phyloP scores from a whole-genome alignment of 35 echinoderm and acorn worm species.

The Chiridota heheva region DNA sequence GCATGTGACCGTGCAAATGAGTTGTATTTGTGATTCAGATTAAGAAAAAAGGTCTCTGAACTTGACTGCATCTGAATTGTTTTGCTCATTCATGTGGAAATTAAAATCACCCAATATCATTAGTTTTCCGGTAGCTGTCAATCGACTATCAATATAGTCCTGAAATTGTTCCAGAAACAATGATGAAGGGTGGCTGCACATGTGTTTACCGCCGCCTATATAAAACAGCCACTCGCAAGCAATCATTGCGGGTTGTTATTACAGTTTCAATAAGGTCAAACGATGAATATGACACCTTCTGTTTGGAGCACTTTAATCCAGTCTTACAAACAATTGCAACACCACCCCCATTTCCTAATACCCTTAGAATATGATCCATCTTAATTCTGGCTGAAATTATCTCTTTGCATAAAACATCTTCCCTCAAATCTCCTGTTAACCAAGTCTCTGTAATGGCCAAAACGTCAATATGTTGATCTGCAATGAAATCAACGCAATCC shows the following conservation, averaged over 20 bases:
- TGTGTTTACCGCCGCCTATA: constrained; percentile 16
- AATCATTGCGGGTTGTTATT: constrained; percentile 1
- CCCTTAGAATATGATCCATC: neutral
- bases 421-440: constrained; percentile 22
- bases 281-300: constrained; percentile 22
- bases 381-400: neutral
- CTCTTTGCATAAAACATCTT: constrained; percentile 5
- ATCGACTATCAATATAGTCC: constrained; percentile 18
- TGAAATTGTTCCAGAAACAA: constrained; percentile 26
- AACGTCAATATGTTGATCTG: no score
- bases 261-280: constrained; percentile 24
- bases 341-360: neutral
- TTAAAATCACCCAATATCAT: constrained; percentile 35
- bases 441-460: no score
- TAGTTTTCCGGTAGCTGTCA: neutral
- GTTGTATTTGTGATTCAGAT: neutral
- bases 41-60: constrained; percentile 14
- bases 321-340: neutral
- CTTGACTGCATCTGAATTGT: constrained; percentile 13
- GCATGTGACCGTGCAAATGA: constrained; percentile 29
- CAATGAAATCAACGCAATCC: no score
- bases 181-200: constrained; percentile 7
- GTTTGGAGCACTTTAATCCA: constrained; percentile 3
- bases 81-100: constrained; percentile 27
- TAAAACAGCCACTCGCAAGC: constrained; percentile 1